phyloP scores from a whole-genome alignment of 2,888 invertebrate genomes.

The Theodoxus fluviatilis region DNA sequence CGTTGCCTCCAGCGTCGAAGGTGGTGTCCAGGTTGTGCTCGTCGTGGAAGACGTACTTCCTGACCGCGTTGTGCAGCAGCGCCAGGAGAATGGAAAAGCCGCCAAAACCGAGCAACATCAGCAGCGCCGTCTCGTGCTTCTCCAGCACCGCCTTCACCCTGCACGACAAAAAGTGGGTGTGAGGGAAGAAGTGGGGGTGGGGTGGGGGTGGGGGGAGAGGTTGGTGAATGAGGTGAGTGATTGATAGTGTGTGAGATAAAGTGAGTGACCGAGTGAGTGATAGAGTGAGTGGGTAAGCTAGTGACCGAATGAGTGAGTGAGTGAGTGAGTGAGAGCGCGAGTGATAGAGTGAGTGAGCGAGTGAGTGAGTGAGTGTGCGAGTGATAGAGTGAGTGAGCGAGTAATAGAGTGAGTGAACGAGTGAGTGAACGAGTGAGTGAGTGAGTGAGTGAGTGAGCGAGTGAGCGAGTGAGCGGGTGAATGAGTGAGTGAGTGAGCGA shows the following conservation, averaged over 20 bases:
- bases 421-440: neutral
- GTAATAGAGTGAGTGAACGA: neutral
- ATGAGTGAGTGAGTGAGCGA: too few species aligned
- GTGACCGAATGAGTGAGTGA: neutral
- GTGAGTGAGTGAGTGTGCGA: neutral
- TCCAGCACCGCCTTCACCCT: slow-evolving; percentile 52
- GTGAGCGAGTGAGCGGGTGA: too few species aligned
- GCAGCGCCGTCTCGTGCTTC: slow-evolving; percentile 50
- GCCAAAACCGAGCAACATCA: slow-evolving; percentile 56
- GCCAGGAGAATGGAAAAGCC: slow-evolving; percentile 57
- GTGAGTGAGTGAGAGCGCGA: neutral
- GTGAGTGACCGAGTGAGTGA: too few species aligned
- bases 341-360: neutral
- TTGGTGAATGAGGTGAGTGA: too few species aligned
- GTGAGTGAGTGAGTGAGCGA: neutral
- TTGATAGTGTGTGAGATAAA: too few species aligned
- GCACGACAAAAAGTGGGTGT: slow-evolving; percentile 30
- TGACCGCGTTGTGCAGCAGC: slow-evolving; percentile 51
- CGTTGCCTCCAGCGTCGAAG: slow-evolving; percentile 59
- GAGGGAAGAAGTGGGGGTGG: too few species aligned
- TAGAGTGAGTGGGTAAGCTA: too few species aligned
- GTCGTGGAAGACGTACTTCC: slow-evolving; percentile 56
- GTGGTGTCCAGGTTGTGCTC: slow-evolving; percentile 58
- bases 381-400: neutral
- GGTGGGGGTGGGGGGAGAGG: too few species aligned